Conservation (phyloP, 2,797 vertebrate genomes). For the Helostoma temminkii region DNA sequence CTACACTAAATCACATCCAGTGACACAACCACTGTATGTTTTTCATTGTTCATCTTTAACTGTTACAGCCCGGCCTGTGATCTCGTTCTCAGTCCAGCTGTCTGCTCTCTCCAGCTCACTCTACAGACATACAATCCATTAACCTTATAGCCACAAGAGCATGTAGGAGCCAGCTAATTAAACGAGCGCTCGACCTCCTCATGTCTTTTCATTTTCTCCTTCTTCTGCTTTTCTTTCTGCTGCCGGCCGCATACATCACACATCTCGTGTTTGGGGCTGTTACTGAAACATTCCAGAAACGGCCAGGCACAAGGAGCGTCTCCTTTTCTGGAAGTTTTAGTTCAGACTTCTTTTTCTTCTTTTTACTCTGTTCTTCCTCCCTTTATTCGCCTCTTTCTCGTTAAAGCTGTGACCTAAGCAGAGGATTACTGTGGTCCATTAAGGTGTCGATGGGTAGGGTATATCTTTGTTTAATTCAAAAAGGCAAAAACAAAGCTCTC, state of each 20-base stretch:
- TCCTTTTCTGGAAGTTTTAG: conserved; percentile 87
- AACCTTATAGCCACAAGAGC: conserved; percentile 45
- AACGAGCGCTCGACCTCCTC: conserved; percentile 14
- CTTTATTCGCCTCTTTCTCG: conserved; percentile 9
- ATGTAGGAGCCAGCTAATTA: conserved; percentile 54
- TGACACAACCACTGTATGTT: not conserved
- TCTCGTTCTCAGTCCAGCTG: not conserved
- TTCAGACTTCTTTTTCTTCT: conserved; percentile 46
- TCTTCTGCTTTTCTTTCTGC: conserved; percentile 10
- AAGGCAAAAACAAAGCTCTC: conserved; percentile 1
- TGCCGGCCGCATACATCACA: conserved; percentile 40
- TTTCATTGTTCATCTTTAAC: conserved; percentile 30
- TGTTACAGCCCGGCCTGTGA: not conserved
- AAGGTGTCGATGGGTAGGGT: conserved; percentile 36
- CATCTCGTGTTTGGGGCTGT: conserved; percentile 66
- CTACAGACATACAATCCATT: conserved; percentile 35
- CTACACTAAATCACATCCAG: too few species aligned
- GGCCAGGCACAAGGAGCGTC: conserved; percentile 59
- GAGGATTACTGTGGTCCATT: conserved; percentile 71
- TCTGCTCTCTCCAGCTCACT: not conserved
- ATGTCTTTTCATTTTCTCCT: conserved; percentile 19
- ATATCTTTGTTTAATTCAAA: conserved; percentile 12
- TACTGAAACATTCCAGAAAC: conserved; percentile 77
- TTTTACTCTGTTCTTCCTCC: too few species aligned
- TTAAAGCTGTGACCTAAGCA: conserved; percentile 64